A percentile compares a stretch with the other conserved stretches of the same genome.
Conservation (phyloP, 2,113 vertebrate genomes). For the Pituophis catenifer region DNA sequence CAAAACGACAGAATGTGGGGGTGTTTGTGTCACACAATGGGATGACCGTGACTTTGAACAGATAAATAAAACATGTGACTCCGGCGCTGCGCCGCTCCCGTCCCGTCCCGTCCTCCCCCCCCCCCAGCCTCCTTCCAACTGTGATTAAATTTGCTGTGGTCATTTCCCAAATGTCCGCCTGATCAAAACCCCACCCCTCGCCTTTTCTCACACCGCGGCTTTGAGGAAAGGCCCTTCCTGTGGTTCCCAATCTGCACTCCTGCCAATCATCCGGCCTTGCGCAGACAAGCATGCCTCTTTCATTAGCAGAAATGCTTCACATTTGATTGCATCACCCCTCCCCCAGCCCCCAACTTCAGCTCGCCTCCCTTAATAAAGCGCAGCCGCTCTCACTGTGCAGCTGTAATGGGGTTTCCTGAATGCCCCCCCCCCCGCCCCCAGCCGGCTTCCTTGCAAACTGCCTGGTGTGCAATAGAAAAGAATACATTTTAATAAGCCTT, state of each 20-base stretch:
- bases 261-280: slow-evolving; percentile 61
- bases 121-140: slow-evolving; percentile 48
- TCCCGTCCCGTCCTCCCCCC: slow-evolving; percentile 7
- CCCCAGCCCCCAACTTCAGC: slow-evolving; percentile 36
- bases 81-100: slow-evolving; percentile 43
- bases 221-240: slow-evolving; percentile 65
- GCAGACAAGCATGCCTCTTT: slow-evolving; percentile 59
- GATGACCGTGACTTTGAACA: slow-evolving; percentile 74
- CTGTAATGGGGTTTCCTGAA: slow-evolving; percentile 56
- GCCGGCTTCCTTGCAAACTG: slow-evolving; percentile 47
- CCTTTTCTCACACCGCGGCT: slow-evolving; percentile 56
- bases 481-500: slow-evolving; percentile 72
- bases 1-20: slow-evolving; percentile 57
- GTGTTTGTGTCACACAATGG: slow-evolving; percentile 66
- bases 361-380: slow-evolving; percentile 60
- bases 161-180: slow-evolving; percentile 74
- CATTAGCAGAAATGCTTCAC: slow-evolving; percentile 58
- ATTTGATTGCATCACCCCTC: slow-evolving; percentile 31
- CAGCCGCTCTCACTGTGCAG: slow-evolving; percentile 9
- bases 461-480: slow-evolving; percentile 37
- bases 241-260: slow-evolving; percentile 59
- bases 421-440: slow-evolving; percentile 25
- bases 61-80: slow-evolving; percentile 82
- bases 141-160: slow-evolving; percentile 76
- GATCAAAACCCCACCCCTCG: slow-evolving; percentile 51